These are phyloP conservation scores for Rhipidura dahli DNA, from an alignment of 2,113 vertebrate genomes.

Conservation along the genomic window DNA sequence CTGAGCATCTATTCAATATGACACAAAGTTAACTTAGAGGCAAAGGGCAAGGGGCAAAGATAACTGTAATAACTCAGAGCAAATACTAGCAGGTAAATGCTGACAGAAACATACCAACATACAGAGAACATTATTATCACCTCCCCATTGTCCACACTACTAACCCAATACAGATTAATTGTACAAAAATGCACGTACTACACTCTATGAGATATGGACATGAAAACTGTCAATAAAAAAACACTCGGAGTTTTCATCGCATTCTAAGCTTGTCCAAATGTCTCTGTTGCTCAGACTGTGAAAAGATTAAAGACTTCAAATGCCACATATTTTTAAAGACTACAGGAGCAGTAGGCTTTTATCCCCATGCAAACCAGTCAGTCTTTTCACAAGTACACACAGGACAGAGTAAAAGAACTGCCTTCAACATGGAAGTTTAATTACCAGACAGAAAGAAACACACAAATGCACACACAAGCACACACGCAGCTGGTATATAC, in stretches of 20 bases:
- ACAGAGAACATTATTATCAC: not conserved
- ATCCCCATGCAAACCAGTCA: not conserved
- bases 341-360: not conserved
- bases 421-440: not conserved
- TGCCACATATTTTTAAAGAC: not conserved
- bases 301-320: not conserved
- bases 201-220: not conserved
- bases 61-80: not conserved
- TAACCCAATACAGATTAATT: not conserved
- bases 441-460: not conserved
- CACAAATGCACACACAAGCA: not conserved
- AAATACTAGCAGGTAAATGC: not conserved
- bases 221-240: not conserved
- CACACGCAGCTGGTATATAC: not conserved
- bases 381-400: not conserved
- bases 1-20: not conserved
- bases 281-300: not conserved
- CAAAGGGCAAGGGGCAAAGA: not conserved
- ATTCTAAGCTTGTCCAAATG: not conserved
- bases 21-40: not conserved
- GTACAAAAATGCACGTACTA: not conserved
- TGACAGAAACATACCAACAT: not conserved
- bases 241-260: not conserved
- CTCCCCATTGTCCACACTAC: not conserved
- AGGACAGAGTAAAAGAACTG: not conserved